These are phyloP conservation scores for Uria aalge DNA, from an alignment of 2,113 vertebrate species.

Conservation along the genomic window DNA sequence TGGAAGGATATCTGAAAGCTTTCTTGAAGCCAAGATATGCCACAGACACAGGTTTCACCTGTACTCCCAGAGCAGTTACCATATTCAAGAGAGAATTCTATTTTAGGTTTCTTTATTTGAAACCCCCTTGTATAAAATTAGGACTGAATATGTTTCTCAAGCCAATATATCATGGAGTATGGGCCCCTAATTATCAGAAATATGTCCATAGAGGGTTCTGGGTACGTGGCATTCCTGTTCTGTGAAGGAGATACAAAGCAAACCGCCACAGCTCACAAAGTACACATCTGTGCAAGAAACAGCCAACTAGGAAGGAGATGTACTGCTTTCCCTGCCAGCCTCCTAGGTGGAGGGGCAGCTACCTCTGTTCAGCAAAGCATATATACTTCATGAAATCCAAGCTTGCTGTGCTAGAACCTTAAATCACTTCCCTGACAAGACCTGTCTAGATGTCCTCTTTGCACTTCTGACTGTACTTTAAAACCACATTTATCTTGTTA, in stretches of 20 bases:
- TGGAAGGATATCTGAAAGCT: not conserved
- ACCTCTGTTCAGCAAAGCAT: not conserved
- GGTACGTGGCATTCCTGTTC: not conserved
- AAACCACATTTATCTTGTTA: not conserved
- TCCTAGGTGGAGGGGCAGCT: not conserved
- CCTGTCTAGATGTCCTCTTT: not conserved
- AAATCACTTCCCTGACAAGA: not conserved
- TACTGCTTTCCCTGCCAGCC: not conserved
- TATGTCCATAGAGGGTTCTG: accelerated
- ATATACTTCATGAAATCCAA: not conserved
- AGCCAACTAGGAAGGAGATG: not conserved
- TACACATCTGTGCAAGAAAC: not conserved
- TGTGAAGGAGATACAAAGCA: not conserved
- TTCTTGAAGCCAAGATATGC: not conserved
- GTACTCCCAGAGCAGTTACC: not conserved
- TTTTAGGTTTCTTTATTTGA: not conserved
- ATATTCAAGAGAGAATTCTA: not conserved
- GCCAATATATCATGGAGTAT: not conserved
- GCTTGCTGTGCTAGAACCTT: not conserved
- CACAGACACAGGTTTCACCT: not conserved
- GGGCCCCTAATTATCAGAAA: not conserved
- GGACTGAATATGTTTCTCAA: not conserved
- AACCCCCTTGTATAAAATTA: not conserved
- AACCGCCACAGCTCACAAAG: not conserved
- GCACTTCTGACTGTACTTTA: not conserved